Evolutionary conservation across 2,797 vertebrate species (phyloP).

Genomic region (Pempheris klunzingeri): DNA sequence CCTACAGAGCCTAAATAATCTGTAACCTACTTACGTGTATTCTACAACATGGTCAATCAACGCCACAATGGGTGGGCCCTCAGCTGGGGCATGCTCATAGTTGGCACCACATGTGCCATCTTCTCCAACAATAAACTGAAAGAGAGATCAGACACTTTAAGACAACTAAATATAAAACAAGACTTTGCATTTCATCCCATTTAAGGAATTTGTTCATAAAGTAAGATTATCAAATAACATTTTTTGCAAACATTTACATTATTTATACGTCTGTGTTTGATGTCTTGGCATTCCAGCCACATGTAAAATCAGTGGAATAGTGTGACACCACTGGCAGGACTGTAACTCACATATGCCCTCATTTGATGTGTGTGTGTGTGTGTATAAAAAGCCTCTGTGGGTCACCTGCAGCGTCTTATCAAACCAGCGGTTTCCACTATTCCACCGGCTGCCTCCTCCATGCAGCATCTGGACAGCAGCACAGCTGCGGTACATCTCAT

Average conservation of each 20-base stretch:
- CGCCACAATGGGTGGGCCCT: slow-evolving; percentile 93
- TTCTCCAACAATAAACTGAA: slow-evolving; percentile 94
- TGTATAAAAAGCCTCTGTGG: neutral
- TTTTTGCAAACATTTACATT: too few species aligned
- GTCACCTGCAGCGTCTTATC: slow-evolving; percentile 97
- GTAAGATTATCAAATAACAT: too few species aligned
- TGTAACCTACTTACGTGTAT: slow-evolving; percentile 89
- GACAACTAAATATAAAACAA: neutral
- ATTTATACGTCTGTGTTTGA: too few species aligned
- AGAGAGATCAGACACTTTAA: slow-evolving; percentile 2
- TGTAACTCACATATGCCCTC: too few species aligned
- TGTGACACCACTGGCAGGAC: too few species aligned
- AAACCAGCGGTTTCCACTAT: slow-evolving; percentile 98
- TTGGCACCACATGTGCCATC: slow-evolving; percentile 94
- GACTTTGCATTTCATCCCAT: neutral
- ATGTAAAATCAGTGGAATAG: too few species aligned
- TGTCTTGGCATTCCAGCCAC: too few species aligned
- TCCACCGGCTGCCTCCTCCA: slow-evolving; percentile 83
- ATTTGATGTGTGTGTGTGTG: neutral
- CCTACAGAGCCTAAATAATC: neutral
- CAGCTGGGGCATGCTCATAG: slow-evolving; percentile 94
- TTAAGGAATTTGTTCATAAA: neutral
- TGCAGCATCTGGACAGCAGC: slow-evolving; percentile 94
- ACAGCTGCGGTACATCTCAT: slow-evolving; percentile 84
- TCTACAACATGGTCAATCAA: slow-evolving; percentile 94